Evolutionary conservation across 2,888 invertebrate species (phyloP).

Genomic region (Catocala sponsa): DNA sequence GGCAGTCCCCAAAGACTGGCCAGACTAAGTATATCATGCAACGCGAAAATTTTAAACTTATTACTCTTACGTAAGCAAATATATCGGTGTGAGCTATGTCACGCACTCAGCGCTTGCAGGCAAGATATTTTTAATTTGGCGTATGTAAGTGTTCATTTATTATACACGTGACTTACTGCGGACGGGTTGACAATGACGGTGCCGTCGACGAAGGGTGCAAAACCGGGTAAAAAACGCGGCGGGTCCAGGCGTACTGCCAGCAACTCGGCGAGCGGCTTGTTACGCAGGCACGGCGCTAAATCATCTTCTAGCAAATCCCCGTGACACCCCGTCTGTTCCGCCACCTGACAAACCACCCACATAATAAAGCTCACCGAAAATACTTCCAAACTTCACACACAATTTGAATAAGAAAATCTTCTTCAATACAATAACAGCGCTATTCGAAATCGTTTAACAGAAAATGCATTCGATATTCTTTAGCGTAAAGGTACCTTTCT

Average conservation of each 20-base stretch:
- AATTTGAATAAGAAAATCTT: constrained; percentile 32
- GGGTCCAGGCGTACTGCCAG: constrained; percentile 92
- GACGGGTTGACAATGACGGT: constrained; percentile 92
- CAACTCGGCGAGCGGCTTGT: constrained; percentile 92
- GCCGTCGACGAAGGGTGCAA: constrained; percentile 98
- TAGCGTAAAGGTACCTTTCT: constrained; percentile 82
- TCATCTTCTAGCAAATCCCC: constrained; percentile 94
- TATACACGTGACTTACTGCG: constrained; percentile 77
- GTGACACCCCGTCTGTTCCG: constrained; percentile 94
- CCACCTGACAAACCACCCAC: constrained; percentile 84
- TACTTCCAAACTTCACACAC: constrained; percentile 15
- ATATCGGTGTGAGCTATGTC: no score
- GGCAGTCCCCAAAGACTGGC: no score
- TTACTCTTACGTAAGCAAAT: no score
- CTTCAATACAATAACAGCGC: constrained; percentile 21
- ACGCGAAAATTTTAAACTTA: no score
- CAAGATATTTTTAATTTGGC: no score
- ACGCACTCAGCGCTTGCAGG: no score
- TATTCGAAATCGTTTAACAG: constrained; percentile 33
- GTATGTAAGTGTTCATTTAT: no score
- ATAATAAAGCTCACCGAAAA: constrained; percentile 21
- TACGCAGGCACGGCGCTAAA: constrained; percentile 94
- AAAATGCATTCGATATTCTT: constrained; percentile 45
- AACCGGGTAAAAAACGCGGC: constrained; percentile 95
- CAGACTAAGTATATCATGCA: no score